These are phyloP conservation scores for Cynopterus brachyotis DNA, from an alignment of 2,113 vertebrate genomes.

Conservation along the genomic window DNA sequence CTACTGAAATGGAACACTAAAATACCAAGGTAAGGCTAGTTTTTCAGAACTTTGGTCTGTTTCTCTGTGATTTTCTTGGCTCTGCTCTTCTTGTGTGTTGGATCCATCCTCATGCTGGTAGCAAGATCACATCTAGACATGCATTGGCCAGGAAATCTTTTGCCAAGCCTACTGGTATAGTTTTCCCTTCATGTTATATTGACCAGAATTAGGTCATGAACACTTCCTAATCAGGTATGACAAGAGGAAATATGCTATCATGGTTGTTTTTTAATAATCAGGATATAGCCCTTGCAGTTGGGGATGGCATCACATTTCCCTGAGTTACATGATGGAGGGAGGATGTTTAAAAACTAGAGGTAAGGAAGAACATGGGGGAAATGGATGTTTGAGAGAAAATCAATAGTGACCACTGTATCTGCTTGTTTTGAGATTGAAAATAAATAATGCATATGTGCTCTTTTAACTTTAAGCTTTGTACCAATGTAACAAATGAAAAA, in stretches of 20 bases:
- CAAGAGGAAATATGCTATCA: neutral
- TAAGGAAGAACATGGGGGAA: slow-evolving; percentile 35
- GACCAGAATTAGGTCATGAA: neutral
- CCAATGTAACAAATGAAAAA: slow-evolving; percentile 17
- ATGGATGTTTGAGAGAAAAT: slow-evolving; percentile 34
- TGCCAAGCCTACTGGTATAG: neutral
- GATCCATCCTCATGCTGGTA: neutral
- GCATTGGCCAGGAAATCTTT: neutral
- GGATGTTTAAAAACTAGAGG: slow-evolving; percentile 14
- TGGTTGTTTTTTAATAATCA: neutral
- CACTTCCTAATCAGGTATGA: neutral
- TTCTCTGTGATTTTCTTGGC: neutral
- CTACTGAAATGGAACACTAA: neutral
- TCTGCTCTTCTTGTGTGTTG: neutral
- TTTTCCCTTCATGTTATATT: slow-evolving; percentile 48
- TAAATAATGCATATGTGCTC: slow-evolving; percentile 59
- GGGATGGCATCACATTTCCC: neutral
- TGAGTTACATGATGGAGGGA: neutral
- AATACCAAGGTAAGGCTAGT: neutral
- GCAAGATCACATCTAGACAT: neutral
- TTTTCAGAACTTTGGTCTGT: neutral
- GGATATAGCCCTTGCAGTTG: neutral
- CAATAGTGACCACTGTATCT: slow-evolving; percentile 42
- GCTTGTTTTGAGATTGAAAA: slow-evolving; percentile 63
- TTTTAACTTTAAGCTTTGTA: slow-evolving; percentile 59